Percentiles rank a stretch among this genome's conserved stretches.
These are phyloP conservation scores for Acanthisitta chloris DNA, from an alignment of 2,113 vertebrate genomes.

Conservation along the genomic window DNA sequence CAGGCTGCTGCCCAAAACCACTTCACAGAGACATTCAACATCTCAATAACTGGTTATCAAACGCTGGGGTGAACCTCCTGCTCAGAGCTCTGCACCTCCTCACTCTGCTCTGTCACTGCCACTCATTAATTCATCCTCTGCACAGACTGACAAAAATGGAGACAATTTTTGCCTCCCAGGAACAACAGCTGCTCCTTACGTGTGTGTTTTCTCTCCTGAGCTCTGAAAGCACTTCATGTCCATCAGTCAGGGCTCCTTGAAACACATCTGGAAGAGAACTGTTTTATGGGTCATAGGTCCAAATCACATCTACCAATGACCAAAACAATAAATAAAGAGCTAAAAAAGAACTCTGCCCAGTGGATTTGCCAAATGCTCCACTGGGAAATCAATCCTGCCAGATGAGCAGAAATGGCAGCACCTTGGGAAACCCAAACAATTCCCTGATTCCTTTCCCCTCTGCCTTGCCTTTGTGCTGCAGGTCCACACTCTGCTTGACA, in stretches of 20 bases:
- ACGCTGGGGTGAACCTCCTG: not conserved
- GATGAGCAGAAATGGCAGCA: not conserved
- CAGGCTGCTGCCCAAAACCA: slow-evolving; percentile 42
- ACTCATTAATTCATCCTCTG: not conserved
- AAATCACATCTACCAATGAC: not conserved
- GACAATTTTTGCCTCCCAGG: not conserved
- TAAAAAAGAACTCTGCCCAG: not conserved
- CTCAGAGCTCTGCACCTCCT: not conserved
- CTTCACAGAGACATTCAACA: not conserved
- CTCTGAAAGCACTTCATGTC: not conserved
- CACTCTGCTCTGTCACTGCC: not conserved
- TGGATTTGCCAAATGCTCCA: not conserved
- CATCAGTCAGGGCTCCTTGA: not conserved
- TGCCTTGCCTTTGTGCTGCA: not conserved
- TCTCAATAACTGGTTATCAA: not conserved
- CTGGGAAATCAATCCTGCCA: not conserved
- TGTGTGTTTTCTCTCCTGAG: not conserved
- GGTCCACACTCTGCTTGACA: not conserved
- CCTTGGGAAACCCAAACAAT: not conserved
- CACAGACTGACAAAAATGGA: not conserved
- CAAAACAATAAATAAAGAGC: not conserved
- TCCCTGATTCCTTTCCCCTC: not conserved
- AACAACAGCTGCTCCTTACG: not conserved
- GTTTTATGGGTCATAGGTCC: not conserved
- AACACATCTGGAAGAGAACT: accelerated